These are phyloP conservation scores for Zosterops pallidus DNA, from an alignment of 2,113 vertebrate species.

Conservation along the genomic window DNA sequence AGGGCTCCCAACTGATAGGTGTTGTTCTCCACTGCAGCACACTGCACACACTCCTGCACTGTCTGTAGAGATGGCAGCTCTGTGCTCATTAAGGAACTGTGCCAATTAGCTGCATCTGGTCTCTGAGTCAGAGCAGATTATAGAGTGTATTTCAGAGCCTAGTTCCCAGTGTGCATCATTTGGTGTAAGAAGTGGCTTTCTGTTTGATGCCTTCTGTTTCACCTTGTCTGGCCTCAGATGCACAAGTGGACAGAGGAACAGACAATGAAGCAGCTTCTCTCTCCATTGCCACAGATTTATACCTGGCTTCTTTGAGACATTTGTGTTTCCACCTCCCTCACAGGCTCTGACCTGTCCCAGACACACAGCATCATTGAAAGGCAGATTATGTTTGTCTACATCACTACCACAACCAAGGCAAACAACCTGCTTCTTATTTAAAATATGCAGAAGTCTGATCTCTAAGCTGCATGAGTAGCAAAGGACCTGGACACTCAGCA, in stretches of 20 bases:
- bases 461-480: slow-evolving; percentile 29
- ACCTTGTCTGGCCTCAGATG: neutral
- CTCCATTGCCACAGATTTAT: neutral
- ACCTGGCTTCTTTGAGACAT: neutral
- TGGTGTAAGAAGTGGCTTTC: neutral
- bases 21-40: rapidly evolving
- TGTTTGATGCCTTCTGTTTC: neutral
- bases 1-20: neutral
- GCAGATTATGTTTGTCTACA: slow-evolving; percentile 41
- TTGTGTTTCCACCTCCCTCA: neutral
- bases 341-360: neutral
- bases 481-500: slow-evolving; percentile 47
- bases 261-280: neutral
- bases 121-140: neutral
- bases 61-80: neutral
- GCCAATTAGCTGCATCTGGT: neutral
- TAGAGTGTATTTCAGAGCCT: neutral
- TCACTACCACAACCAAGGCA: slow-evolving; percentile 21
- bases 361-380: neutral
- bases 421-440: slow-evolving; percentile 58
- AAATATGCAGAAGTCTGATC: slow-evolving; percentile 48
- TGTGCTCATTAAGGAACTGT: neutral
- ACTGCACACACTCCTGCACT: rapidly evolving
- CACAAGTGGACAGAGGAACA: neutral
- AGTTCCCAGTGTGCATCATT: neutral